Evolutionary conservation across 2,888 invertebrate species (phyloP), one percentile per base, ranked within the genome.

Genomic region (Pterobdella sp.): DNA sequence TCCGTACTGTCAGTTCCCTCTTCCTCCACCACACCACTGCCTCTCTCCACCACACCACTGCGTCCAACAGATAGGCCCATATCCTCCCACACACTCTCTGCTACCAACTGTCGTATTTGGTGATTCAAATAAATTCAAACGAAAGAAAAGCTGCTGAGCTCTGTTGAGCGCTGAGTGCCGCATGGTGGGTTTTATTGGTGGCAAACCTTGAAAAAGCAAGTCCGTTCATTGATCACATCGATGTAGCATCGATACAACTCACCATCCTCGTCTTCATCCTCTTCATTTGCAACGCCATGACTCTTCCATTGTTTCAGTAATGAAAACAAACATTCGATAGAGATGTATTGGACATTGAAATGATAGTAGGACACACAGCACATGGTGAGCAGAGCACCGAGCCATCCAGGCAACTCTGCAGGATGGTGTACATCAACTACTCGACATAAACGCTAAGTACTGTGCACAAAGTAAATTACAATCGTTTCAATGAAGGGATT

Each of bases 121-220:
- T 49, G 14, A 18, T 49, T 49, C 52, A 49, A 18, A n/a, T 18
- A 49, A 49, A 14, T 49, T 14, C n/a, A 18, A 18, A 49, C 52
- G n/a, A 49, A 49, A 49, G n/a, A 49, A 49, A 49, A 18, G 52
- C 14, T 49, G 52, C 52, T 18, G 14, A 18, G n/a, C 14, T 18
- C 14, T 18, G 14, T 14, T 49, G 52, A 49, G 14, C 14, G n/a
- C 14, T n/a, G 52, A 18, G 14, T 49, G 52, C 52, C 14, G 14
- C 14, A n/a, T 49, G 14, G 52, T 49, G n/a, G n/a, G n/a, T n/a
- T n/a, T n/a, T n/a, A n/a, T n/a, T n/a, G 14, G 63, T 18, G 2
- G 73, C 74, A 73, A 77, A 81, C 88, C 83, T 89, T 88, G 81
- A 90, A 88, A 74, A 90, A 87, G 70, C 87, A 85, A 1, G 90